Evolutionary conservation across 2,888 invertebrate species (phyloP), one percentile per base, ranked within the genome.

Genomic region (Megamerina dolium): DNA sequence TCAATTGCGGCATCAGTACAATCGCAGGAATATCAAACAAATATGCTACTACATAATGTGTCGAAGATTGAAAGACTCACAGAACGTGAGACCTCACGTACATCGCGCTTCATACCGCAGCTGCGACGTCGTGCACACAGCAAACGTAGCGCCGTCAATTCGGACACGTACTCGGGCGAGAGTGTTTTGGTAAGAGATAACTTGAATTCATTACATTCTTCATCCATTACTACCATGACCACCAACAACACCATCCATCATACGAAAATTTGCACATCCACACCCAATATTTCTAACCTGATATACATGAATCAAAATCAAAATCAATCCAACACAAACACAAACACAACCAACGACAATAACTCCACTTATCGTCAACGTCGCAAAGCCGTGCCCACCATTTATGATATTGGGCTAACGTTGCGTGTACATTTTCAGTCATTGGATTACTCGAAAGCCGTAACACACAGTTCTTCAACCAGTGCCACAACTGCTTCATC

Each of bases 151-250:
- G 63, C 61, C 23, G 63, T 62, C 47, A 69, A 61, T 47, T 69
- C 72, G 41, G 70, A 70, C 45, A 69, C 70, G 20, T 64, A 70
- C 48, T 70, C 70, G 20, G 64, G 70, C 52, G 72, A 72, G 52
- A 71, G 70, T 60, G 64, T 65, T 45, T 62, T 69, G 64, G 72
- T 72, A 65, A 69, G 68, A 57, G 56, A 59, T 44, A 50, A 47
- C 35, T 51, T 40, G 49, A 51, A 51, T 43, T 52, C 51, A 50
- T 49, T 52, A 48, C 51, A 53, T 45, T 41, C 45, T 38, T 50
- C 49, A 40, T 40, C 45, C 46, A 53, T 38, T 42, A 47, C 45
- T 37, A 51, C 43, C 37, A 40, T 42, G 18, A 54, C 53, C 51
- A 53, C 51, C 51, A 53, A 54, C 50, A 40, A 45, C 23, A 54